Evolutionary conservation across 2,113 vertebrate genomes (phyloP).

Genomic region (Speoplatyrhinus poulsoni): DNA sequence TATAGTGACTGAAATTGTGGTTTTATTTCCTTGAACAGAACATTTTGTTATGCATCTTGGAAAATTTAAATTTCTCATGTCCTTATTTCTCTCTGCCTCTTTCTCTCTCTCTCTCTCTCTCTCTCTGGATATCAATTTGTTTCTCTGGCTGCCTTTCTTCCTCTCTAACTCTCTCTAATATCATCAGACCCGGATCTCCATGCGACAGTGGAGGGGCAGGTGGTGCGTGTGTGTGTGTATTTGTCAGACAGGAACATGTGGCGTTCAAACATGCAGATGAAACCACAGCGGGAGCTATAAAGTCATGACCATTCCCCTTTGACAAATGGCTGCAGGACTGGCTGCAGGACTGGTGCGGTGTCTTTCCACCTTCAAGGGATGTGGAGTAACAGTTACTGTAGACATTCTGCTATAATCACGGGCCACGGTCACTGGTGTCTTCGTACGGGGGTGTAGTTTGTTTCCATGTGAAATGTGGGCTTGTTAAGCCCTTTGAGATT

Average conservation of each 20-base stretch:
- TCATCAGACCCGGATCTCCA: constrained; percentile 54
- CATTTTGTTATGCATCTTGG: neutral
- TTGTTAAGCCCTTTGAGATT: too few relatives aligned
- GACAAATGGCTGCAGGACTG: constrained; percentile 75
- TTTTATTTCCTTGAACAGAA: neutral
- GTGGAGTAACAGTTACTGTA: constrained; percentile 21
- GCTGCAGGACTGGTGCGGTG: constrained; percentile 57
- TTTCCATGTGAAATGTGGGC: too few relatives aligned
- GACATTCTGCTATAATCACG: constrained; percentile 32
- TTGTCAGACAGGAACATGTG: constrained; percentile 7
- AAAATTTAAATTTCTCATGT: neutral
- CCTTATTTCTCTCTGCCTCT: neutral
- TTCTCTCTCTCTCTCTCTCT: constrained; percentile 31
- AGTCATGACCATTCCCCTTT: constrained; percentile 62
- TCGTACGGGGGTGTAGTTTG: too few relatives aligned
- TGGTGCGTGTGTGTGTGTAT: constrained; percentile 22
- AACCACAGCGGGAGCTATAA: constrained; percentile 46
- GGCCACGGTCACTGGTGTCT: neutral
- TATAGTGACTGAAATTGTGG: neutral
- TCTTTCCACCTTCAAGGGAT: constrained; percentile 51
- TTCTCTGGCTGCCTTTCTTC: neutral
- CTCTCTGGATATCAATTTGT: constrained; percentile 2
- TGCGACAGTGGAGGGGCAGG: constrained; percentile 27
- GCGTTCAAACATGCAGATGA: constrained; percentile 62
- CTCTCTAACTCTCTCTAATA: constrained; percentile 4